Evolutionary conservation across 2,797 vertebrate genomes (phyloP), one percentile per base, ranked within the genome.

Genomic region (Mareca penelope): DNA sequence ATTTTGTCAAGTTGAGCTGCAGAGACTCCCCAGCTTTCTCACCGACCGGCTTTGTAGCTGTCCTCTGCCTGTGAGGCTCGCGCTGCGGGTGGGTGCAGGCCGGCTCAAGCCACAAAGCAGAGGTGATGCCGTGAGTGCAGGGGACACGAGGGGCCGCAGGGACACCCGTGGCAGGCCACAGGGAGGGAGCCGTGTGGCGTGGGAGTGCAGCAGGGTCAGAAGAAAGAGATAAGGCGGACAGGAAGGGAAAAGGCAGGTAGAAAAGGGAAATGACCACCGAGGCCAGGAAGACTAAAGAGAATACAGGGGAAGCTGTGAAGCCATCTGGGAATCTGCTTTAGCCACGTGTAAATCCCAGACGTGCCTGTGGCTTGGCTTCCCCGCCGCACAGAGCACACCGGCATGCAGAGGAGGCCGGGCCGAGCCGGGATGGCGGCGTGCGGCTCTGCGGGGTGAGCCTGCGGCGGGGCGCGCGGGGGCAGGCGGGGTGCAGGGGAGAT

Each of bases 241-340:
- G 94, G 95, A 96, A 95, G 91, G 80, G 82, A 48, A 88, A 94
- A 86, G 82, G 96, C 95, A 97, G 95, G 95, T 95, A 88, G 93
- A 94, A 96, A 95, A 93, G 93, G 95, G 96, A 96, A 96, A 48
- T 96, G 94, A 94, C 87, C 37, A 1, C 1, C 3, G 87, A 67
- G 89, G 63, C 73, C 95, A 94, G 94, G 94, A 96, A 97, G 91
- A 63, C 87, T 76, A 24, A 89, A 86, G 87, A 96, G 91, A 97
- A 96, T 96, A 60, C 89, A 95, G 64, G 93, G 94, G 92, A 95
- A 97, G 64, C 95, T 93, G 13, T 2, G 95, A 91, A 90, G 94
- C 94, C 96, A 96, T 95, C 92, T 96, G 93, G 95, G 96, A 96
- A 96, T 96, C 91, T 94, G 91, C 89, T 96, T 88, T 89, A 81